Conservation (phyloP, 2,113 vertebrate species). For the Carassius carassius region DNA sequence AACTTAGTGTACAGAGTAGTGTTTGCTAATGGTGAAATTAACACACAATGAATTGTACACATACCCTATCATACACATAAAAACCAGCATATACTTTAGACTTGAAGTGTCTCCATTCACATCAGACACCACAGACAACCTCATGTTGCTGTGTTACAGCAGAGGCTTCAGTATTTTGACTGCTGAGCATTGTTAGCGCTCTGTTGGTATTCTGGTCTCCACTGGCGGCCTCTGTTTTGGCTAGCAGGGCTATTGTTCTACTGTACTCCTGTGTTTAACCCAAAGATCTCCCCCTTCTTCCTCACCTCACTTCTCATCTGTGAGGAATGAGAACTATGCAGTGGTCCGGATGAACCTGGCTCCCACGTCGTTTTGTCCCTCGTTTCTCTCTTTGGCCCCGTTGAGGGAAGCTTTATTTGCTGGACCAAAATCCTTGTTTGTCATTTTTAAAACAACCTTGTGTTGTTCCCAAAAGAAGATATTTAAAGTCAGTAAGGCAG, state of each 20-base stretch:
- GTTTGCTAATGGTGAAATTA: not conserved
- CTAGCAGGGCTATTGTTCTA: constrained; percentile 48
- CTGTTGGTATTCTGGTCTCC: constrained; percentile 28
- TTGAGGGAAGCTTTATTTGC: not conserved
- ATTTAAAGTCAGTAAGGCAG: too few relatives aligned
- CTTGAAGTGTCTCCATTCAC: too few relatives aligned
- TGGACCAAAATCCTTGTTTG: not conserved
- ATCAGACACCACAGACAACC: too few relatives aligned
- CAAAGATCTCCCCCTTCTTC: constrained; percentile 36
- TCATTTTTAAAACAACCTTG: too few relatives aligned
- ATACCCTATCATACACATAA: too few relatives aligned
- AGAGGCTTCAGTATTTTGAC: constrained; percentile 44
- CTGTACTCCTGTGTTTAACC: constrained; percentile 31
- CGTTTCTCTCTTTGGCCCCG: not conserved
- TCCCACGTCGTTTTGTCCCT: not conserved
- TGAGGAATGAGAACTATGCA: constrained; percentile 53
- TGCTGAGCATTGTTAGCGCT: constrained; percentile 35
- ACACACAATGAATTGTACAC: too few relatives aligned
- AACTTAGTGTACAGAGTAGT: not conserved
- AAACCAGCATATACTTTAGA: too few relatives aligned
- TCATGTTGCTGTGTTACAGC: not conserved
- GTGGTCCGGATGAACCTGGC: constrained; percentile 24
- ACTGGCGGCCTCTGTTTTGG: constrained; percentile 47
- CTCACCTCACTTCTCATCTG: constrained; percentile 43
- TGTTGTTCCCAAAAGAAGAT: too few relatives aligned